These are phyloP conservation scores for Diarsia dahlii DNA, from an alignment of 2,888 invertebrate genomes.

Conservation along the genomic window DNA sequence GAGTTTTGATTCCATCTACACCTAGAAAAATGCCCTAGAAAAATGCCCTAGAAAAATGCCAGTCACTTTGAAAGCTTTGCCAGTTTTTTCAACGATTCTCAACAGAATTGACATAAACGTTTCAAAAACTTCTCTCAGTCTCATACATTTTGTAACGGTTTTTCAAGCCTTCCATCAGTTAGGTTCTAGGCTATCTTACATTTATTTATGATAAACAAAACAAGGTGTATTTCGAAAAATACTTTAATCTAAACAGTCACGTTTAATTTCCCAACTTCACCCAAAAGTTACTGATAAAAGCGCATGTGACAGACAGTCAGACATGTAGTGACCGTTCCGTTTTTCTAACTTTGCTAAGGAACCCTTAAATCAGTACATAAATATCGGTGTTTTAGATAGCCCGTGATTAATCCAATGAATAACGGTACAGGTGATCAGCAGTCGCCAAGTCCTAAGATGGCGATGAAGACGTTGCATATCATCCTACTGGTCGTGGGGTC, in stretches of 20 bases:
- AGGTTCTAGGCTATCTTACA: not conserved
- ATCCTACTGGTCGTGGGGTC: constrained; percentile 71
- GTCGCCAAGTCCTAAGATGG: constrained; percentile 44
- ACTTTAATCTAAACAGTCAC: not conserved
- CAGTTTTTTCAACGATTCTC: not conserved
- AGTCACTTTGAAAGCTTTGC: not conserved
- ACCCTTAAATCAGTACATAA: constrained; percentile 9
- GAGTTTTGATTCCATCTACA: not conserved
- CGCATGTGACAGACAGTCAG: too few relatives aligned
- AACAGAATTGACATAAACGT: not conserved
- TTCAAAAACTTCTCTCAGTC: not conserved
- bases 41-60: not conserved
- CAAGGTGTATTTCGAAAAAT: not conserved
- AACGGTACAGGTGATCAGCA: constrained; percentile 19
- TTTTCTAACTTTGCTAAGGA: constrained; percentile 27
- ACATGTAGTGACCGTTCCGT: not conserved
- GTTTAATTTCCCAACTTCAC: not conserved
- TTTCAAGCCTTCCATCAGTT: not conserved
- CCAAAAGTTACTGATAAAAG: not conserved
- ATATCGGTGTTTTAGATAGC: constrained; percentile 17
- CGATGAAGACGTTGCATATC: constrained; percentile 72
- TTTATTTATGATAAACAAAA: too few relatives aligned
- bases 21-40: not conserved
- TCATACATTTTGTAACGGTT: not conserved
- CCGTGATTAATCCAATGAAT: constrained; percentile 45